Evolutionary conservation across 2,888 invertebrate species (phyloP).

Genomic region (Noctua fimbriata): DNA sequence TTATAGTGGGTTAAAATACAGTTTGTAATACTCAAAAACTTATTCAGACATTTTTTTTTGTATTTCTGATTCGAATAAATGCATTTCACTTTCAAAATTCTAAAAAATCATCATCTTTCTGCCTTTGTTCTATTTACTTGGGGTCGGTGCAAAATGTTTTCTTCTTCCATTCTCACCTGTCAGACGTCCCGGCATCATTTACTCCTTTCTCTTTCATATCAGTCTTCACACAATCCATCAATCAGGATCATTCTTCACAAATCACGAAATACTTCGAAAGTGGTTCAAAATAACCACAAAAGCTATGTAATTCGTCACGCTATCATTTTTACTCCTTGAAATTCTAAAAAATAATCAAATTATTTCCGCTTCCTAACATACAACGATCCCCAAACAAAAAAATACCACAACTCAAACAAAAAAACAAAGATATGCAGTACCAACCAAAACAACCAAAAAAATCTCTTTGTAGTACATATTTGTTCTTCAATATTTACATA

Average conservation of each 20-base stretch:
- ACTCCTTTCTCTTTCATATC: too few species aligned
- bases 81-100: background rate
- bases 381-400: background rate
- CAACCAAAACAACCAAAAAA: constrained; percentile 34
- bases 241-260: background rate
- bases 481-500: constrained; percentile 53
- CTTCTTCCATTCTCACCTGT: too few species aligned
- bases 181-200: too few species aligned
- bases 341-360: background rate
- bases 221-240: too few species aligned
- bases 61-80: background rate
- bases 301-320: background rate
- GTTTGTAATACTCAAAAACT: background rate
- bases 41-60: background rate
- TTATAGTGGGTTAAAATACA: background rate
- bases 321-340: too few species aligned
- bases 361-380: background rate
- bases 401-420: constrained; percentile 14
- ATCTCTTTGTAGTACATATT: constrained; percentile 45
- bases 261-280: background rate
- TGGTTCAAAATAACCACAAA: background rate
- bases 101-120: background rate
- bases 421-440: constrained; percentile 15
- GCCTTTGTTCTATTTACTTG: too few species aligned
- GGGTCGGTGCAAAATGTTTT: too few species aligned